Base-by-base conservation (phyloP, 2,113 vertebrate genomes). In the Actenoides lindsayi region DNA sequence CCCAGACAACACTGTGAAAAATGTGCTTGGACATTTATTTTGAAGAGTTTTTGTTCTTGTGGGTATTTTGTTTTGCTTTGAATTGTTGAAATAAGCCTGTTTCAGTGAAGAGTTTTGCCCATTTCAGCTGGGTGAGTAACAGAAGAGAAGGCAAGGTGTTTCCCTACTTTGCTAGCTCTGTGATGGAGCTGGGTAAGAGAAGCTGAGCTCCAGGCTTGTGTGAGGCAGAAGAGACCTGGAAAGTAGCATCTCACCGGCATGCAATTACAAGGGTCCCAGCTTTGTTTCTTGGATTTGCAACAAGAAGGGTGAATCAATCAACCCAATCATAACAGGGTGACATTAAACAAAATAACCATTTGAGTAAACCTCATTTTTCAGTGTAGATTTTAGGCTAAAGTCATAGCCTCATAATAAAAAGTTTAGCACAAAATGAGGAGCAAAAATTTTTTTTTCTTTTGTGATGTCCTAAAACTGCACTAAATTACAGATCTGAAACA, bases 311-410 rank as follows among this genome's bases (percentile, higher is more conserved):
- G 51, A 93, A 83, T 91, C 77, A 74, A 89, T 87, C 64, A 87
- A 93, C 69, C 81, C 64, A 87, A 65, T 17, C 56, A 77, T 89
- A 71, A 42, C 46, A 89, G 51, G 42, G 64, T 30, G 15, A 93
- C 65, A 51, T 57, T 59, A 93, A 91, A 89, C 59, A 94, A 93
- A 84, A 81, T 84, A 91, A 65, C 57, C 41, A 70, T 50, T 78
- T 65, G 73, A 78, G 89, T 91, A 91, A 87, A 53, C n/a, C 28
- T 91, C 16, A 87, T 91, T 93, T 92, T 93, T 89, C 89, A 93
- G 25, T n/a, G 56, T 60, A 75, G 73, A 75, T 84, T 96, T 78
- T 94, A 93, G 84, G 64, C 93, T 63, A 20, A 78, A 95, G 84
- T 83, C 73, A 94, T 5, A 67, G 16, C 31, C n/a, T 83, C 23